Conservation (phyloP, 2,797 vertebrate genomes). For the Thripadectes ignobilis region DNA sequence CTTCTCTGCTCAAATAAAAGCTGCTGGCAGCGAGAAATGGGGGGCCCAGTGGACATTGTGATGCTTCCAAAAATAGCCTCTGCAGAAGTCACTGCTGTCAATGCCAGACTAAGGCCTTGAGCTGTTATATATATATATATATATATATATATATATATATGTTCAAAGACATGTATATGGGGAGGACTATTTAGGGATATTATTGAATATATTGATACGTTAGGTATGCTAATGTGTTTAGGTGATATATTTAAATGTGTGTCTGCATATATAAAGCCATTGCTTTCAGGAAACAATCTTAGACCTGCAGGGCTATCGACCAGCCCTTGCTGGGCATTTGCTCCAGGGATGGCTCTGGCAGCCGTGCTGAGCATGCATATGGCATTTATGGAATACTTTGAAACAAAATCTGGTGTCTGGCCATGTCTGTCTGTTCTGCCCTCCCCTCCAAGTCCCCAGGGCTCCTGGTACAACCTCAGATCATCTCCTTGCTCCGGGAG, state of each 20-base stretch:
- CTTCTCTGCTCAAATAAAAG: not conserved
- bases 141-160: accelerated
- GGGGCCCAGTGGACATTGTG: not conserved
- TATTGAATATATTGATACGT: not conserved
- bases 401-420: not conserved
- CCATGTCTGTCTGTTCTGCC: not conserved
- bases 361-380: accelerated
- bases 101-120: not conserved
- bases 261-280: not conserved
- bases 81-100: not conserved
- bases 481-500: not conserved
- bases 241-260: not conserved
- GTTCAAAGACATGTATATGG: accelerated
- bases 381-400: not conserved
- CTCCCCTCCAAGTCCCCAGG: not conserved
- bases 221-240: not conserved
- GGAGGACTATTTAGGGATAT: not conserved
- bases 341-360: not conserved
- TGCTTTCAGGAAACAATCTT: not conserved
- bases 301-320: not conserved
- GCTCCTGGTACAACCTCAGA: not conserved
- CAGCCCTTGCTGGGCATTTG: not conserved
- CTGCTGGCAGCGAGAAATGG: not conserved
- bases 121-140: accelerated
- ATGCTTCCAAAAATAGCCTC: not conserved